Evolutionary conservation across 2,888 invertebrate species (phyloP).

Genomic region (Anoplius nigerrimus): DNA sequence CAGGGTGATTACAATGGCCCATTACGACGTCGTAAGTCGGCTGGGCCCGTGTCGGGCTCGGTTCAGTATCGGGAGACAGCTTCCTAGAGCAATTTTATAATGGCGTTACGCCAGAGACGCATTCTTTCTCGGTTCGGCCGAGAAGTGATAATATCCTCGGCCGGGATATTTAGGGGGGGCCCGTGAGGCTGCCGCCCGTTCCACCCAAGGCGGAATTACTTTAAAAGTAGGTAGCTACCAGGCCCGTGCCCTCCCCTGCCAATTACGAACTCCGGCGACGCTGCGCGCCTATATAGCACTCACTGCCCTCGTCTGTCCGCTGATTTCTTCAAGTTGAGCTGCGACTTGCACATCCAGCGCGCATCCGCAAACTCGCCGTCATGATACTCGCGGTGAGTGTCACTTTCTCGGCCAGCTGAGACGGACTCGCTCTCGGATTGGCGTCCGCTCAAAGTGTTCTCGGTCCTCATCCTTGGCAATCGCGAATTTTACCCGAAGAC

Average conservation of each 20-base stretch:
- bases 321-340: slow-evolving; percentile 63
- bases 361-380: slow-evolving; percentile 44
- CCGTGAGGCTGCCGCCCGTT: no score
- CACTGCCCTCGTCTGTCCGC: slow-evolving; percentile 58
- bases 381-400: slow-evolving; percentile 67
- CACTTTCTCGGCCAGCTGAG: neutral
- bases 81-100: slow-evolving; percentile 52
- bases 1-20: no score
- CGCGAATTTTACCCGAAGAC: no score
- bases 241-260: slow-evolving; percentile 43
- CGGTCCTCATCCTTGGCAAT: no score
- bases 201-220: slow-evolving; percentile 64
- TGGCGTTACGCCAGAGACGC: slow-evolving; percentile 57
- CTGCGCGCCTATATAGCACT: slow-evolving; percentile 67
- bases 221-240: slow-evolving; percentile 65
- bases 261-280: slow-evolving; percentile 60
- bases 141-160: slow-evolving; percentile 46
- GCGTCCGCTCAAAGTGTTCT: no score
- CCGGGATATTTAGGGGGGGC: slow-evolving; percentile 21
- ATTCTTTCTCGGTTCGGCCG: slow-evolving; percentile 45
- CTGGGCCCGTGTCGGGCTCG: neutral
- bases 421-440: no score
- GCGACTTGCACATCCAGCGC: slow-evolving; percentile 58
- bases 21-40: no score
- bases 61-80: slow-evolving; percentile 8